A percentile compares a stretch with the other conserved stretches of the same genome.
These are phyloP conservation scores for Phortica okadai DNA, from an alignment of 2,888 invertebrate genomes.

Conservation along the genomic window DNA sequence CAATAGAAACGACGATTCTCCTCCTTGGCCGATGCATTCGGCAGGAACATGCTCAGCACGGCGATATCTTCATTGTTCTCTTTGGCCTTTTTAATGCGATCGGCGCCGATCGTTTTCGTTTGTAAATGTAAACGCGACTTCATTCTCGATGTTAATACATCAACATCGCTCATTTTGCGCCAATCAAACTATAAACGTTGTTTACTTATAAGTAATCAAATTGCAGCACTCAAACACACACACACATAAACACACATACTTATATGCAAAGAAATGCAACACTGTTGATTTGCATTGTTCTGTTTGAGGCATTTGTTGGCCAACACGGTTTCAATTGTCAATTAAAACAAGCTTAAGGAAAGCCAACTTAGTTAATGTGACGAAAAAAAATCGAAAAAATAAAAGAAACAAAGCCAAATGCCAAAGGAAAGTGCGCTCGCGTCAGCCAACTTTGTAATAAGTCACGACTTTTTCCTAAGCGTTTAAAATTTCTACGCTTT, in stretches of 20 bases:
- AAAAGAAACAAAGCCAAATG: background rate
- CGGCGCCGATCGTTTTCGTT: constrained; percentile 89
- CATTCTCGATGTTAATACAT: constrained; percentile 87
- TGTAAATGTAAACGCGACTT: constrained; percentile 84
- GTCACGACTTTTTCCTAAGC: constrained; percentile 51
- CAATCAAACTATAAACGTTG: constrained; percentile 7
- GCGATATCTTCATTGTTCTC: constrained; percentile 93
- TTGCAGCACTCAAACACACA: constrained; percentile 30
- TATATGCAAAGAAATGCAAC: too few relatives aligned
- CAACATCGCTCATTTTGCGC: constrained; percentile 79
- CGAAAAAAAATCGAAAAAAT: background rate
- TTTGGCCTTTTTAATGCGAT: constrained; percentile 86
- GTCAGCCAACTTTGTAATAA: constrained; percentile 45
- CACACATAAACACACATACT: too few relatives aligned
- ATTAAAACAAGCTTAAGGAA: constrained; percentile 13
- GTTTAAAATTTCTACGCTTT: constrained; percentile 1
- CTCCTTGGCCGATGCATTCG: constrained; percentile 80
- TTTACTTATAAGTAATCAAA: constrained; percentile 26
- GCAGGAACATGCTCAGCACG: constrained; percentile 89
- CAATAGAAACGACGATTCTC: constrained; percentile 88
- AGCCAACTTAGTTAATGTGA: background rate
- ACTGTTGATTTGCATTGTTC: background rate
- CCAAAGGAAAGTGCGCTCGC: background rate
- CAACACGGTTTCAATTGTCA: constrained; percentile 4
- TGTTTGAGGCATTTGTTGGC: background rate